Evolutionary conservation across 2,113 vertebrate species (phyloP), one percentile per base, ranked within the genome.

Genomic region (Synchiropus splendidus): DNA sequence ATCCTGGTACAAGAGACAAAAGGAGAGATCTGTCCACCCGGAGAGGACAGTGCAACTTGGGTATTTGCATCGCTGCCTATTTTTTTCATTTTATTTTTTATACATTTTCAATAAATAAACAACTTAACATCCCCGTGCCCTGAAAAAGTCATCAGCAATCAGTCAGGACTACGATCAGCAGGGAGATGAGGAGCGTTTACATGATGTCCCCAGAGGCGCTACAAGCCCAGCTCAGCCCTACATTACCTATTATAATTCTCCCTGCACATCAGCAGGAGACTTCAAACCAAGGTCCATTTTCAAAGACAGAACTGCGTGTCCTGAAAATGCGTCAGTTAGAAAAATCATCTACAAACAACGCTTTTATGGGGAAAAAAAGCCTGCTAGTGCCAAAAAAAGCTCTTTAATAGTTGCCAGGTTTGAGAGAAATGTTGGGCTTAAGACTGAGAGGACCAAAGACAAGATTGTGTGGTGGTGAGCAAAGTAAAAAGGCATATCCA

Each of bases 61-160:
- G 45, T 53, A 66, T 67, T 68, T 69, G 48, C 73, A 57, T 54
- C 4, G 21, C 8, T 46, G 58, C 54, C 53, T 36, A 43, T 37
- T 54, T 65, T 69, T 58, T 53, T 61, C 21, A 5, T 27, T 27
- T 8, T 27, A 5, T 27, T 27, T 27, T 27, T 27, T 27, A 5
- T 27, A 27, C 8, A 27, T 8, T 54, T 59, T 58, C 5, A 74
- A 84, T 80, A 82, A 82, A 83, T 84, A 80, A 83, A 81, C 69
- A 81, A 70, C 51, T 72, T 72, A 78, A 72, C 61, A 66, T 72
- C 72, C 77, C 67, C 44, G 67, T 79, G 82, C 49, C 84, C 84
- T 81, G 57, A 82, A 84, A 86, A 69, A 84, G 82, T 86, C 82
- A 83, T 83, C 77, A 80, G 72, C 58, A 75, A 84, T 84, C 82